Percentiles rank a stretch among this genome's conserved stretches.
Evolutionary conservation across 2,113 vertebrate species (phyloP).

Genomic region (Eretmochelys imbricata): DNA sequence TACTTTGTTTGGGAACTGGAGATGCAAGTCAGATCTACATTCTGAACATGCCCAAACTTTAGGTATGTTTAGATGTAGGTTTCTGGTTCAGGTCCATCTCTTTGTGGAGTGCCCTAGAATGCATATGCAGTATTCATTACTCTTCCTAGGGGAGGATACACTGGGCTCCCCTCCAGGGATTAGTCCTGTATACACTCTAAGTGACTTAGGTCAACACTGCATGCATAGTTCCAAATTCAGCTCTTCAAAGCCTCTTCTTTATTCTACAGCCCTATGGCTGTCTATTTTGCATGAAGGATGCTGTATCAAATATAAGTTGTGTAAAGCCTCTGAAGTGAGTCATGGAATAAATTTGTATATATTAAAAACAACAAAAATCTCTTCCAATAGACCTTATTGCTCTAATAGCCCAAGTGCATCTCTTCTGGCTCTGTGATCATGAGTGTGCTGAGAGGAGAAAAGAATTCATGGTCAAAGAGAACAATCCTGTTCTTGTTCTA

Average conservation of each 20-base stretch:
- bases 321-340: background rate
- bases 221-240: rapidly evolving
- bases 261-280: background rate
- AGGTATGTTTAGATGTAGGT: rapidly evolving
- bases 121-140: background rate
- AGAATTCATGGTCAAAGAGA: background rate
- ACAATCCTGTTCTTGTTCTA: background rate
- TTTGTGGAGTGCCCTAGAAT: background rate
- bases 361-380: background rate
- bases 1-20: background rate
- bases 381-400: background rate
- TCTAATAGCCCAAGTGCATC: background rate
- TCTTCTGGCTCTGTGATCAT: background rate
- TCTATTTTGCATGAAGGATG: background rate
- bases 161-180: background rate
- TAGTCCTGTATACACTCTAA: background rate
- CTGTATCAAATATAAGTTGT: background rate
- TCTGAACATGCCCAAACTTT: background rate
- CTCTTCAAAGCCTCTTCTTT: background rate
- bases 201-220: background rate
- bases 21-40: background rate
- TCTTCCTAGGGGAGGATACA: background rate
- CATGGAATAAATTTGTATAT: background rate
- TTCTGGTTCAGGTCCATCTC: background rate
- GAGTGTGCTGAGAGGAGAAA: background rate